Conservation (phyloP, 2,888 invertebrate genomes). For the Apeira syringaria region DNA sequence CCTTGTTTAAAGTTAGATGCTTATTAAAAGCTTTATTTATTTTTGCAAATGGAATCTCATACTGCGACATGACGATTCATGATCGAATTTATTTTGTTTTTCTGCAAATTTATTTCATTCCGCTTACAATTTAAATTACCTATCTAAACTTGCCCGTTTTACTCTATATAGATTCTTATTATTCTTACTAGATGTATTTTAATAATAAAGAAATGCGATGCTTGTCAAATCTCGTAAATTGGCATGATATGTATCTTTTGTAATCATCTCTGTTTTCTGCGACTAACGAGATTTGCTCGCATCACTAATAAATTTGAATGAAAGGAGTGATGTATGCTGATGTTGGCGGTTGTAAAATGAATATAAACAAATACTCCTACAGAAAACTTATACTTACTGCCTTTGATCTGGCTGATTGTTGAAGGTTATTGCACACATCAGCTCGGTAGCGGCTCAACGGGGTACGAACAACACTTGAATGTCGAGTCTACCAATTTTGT, state of each 20-base stretch:
- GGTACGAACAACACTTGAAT: too few relatives aligned
- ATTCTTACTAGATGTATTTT: neutral
- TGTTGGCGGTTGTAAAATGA: constrained; percentile 9
- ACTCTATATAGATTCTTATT: constrained; percentile 5
- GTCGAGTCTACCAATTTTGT: too few relatives aligned
- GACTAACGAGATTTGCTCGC: constrained; percentile 26
- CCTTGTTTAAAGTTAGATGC: constrained; percentile 62
- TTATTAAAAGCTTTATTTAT: constrained; percentile 53
- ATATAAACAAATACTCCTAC: neutral
- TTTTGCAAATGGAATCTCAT: constrained; percentile 52
- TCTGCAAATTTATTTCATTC: constrained; percentile 52
- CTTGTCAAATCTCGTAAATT: constrained; percentile 24
- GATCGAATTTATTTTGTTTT: constrained; percentile 53
- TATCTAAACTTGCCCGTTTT: neutral
- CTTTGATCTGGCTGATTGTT: too few relatives aligned
- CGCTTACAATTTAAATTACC: constrained; percentile 15
- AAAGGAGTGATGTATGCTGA: constrained; percentile 1
- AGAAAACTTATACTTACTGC: too few relatives aligned
- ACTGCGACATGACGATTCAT: constrained; percentile 55
- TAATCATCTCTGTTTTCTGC: constrained; percentile 24
- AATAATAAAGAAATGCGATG: constrained; percentile 12
- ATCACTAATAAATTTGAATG: constrained; percentile 23
- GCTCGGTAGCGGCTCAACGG: too few relatives aligned
- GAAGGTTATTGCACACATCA: too few relatives aligned
- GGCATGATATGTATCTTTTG: constrained; percentile 19